Percentiles rank a stretch among this genome's conserved stretches.
Conservation (phyloP, 1,140 invertebrate species). For the Euborellia annulipes region DNA sequence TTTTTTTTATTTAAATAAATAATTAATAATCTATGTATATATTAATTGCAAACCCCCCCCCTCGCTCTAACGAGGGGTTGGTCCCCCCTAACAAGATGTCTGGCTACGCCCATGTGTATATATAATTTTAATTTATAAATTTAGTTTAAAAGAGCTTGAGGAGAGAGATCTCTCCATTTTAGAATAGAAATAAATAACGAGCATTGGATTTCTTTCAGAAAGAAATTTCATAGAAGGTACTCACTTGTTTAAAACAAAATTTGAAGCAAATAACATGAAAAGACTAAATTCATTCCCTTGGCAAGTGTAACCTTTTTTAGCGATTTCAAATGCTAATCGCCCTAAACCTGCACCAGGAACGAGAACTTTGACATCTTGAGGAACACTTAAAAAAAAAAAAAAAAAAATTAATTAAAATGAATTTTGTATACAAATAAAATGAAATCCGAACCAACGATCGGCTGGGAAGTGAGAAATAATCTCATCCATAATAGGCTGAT, state of each 20-base stretch:
- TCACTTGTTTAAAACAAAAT: slow-evolving; percentile 85
- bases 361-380: slow-evolving; percentile 52
- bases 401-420: slow-evolving; percentile 7
- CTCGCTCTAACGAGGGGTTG: too few species aligned
- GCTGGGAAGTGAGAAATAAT: slow-evolving; percentile 57
- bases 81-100: too few species aligned
- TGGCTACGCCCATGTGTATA: too few species aligned
- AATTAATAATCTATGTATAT: too few species aligned
- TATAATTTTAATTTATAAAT: too few species aligned
- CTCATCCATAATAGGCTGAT: slow-evolving; percentile 78
- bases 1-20: too few species aligned
- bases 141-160: too few species aligned
- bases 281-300: slow-evolving; percentile 97
- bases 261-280: slow-evolving; percentile 93
- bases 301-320: slow-evolving; percentile 70
- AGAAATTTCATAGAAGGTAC: slow-evolving; percentile 9
- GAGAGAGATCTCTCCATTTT: too few species aligned
- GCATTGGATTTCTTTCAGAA: too few species aligned
- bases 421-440: too few species aligned
- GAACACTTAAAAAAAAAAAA: slow-evolving; percentile 25
- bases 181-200: too few species aligned
- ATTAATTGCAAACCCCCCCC: too few species aligned
- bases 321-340: slow-evolving; percentile 84
- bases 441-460: slow-evolving; percentile 29
- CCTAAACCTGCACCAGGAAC: slow-evolving; percentile 92